Evolutionary conservation across 37 sponge, comb jelly and placozoan genomes (phyloP).

Genomic region (Sycon ciliatum): DNA sequence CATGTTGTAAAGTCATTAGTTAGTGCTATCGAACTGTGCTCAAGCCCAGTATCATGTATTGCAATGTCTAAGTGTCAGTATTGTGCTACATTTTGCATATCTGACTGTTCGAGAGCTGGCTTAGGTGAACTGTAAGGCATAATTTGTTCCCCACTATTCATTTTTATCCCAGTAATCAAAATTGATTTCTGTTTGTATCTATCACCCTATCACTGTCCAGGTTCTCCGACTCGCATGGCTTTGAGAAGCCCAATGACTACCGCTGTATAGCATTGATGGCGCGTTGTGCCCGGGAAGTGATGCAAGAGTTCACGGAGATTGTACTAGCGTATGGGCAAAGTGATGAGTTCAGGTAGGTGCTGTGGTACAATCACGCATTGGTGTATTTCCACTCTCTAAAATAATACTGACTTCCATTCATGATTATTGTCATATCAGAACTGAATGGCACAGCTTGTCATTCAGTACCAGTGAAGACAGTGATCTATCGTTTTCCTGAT

Average conservation of each 20-base stretch:
- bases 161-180: neutral
- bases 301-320: conserved; percentile 82
- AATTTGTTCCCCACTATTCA: too few relatives aligned
- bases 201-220: conserved; percentile 21
- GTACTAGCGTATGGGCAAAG: conserved; percentile 93
- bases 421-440: too few relatives aligned
- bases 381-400: neutral
- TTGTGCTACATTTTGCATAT: too few relatives aligned
- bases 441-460: too few relatives aligned
- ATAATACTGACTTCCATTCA: neutral
- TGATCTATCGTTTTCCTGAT: too few relatives aligned
- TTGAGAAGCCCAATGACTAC: conserved; percentile 83
- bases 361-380: neutral
- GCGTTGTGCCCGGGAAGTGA: conserved; percentile 60
- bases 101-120: too few relatives aligned
- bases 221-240: conserved; percentile 64
- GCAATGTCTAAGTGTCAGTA: too few relatives aligned
- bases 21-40: too few relatives aligned
- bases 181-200: neutral
- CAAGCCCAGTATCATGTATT: too few relatives aligned
- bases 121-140: too few relatives aligned
- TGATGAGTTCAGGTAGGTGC: conserved; percentile 93
- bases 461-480: too few relatives aligned
- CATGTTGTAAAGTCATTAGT: too few relatives aligned
- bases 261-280: conserved; percentile 88